Evolutionary conservation across 2,113 vertebrate species (phyloP), one percentile per base, ranked within the genome.

Genomic region (Salvelinus fontinalis): DNA sequence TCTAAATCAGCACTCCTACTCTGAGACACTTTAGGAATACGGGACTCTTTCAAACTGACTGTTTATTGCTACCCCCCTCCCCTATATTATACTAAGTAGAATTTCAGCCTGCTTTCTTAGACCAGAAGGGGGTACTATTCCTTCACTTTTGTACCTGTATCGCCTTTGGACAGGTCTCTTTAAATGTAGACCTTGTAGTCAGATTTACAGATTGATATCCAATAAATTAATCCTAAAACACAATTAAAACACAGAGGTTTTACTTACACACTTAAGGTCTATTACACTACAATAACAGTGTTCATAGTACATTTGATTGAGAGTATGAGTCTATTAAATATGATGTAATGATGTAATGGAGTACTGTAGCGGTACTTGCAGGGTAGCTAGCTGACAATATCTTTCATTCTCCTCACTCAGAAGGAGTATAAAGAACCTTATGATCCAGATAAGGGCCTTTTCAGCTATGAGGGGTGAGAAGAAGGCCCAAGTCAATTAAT

Each of bases 51-150:
- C 34, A 34, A 8, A 1, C 34, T 34, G 34, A 34, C 34, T 34
- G 34, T 34, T 34, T 34, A 34, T 34, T 34, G 7, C 34, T 34
- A 34, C 14, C 0, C 0, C 48, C 29, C 4, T 4, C 24, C 24
- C 24, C 24, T 24, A 24, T 24, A 24, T 24, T 24, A 24, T 24
- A 24, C 24, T 26, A 62, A 11, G 59, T 5, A 7, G n/a, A 20
- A 7, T 20, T n/a, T 22, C 6, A 22, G 59, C n/a, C n/a, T 62
- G 18, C 74, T 71, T 70, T 29, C 54, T 29, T 3, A 71, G 57
- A 31, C 89, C 89, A 92, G 89, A 80, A 90, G 89, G 86, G 81
- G 91, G 89, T 86, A 83, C 79, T 89, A 85, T 91, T 88, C 77
- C 74, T 76, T 83, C 80, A 66, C 85, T 86, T 86, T 84, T 66